A percentile compares a stretch with the other conserved stretches of the same genome.
These are phyloP conservation scores for Cryptocephalus primarius DNA, from an alignment of 2,888 invertebrate species.

Conservation along the genomic window DNA sequence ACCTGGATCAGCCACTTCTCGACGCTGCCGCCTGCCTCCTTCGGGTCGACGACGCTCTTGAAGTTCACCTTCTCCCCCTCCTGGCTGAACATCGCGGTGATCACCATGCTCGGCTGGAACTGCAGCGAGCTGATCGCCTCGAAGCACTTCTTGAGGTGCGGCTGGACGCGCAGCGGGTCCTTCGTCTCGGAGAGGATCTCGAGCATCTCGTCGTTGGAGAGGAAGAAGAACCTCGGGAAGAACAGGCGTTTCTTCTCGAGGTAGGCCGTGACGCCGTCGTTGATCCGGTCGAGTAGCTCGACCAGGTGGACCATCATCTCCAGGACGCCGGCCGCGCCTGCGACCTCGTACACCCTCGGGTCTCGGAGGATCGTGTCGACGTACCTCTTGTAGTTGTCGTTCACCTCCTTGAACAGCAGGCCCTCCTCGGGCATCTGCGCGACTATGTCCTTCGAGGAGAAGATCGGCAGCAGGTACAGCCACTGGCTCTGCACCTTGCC, in stretches of 20 bases:
- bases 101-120: constrained; percentile 61
- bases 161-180: constrained; percentile 73
- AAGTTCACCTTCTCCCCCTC: constrained; percentile 59
- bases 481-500: constrained; percentile 77
- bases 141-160: constrained; percentile 79
- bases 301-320: constrained; percentile 61
- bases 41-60: constrained; percentile 20
- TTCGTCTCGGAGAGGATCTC: constrained; percentile 85
- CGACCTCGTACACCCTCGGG: constrained; percentile 53
- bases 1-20: constrained; percentile 81
- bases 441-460: constrained; percentile 77
- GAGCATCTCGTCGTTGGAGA: constrained; percentile 84
- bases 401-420: constrained; percentile 60
- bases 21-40: constrained; percentile 68
- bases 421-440: constrained; percentile 81
- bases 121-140: constrained; percentile 69
- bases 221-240: constrained; percentile 79
- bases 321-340: constrained; percentile 54
- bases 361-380: constrained; percentile 53
- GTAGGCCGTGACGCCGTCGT: constrained; percentile 72
- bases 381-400: constrained; percentile 53
- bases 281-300: constrained; percentile 64
- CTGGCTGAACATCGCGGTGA: constrained; percentile 66
- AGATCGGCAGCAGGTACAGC: constrained; percentile 78
- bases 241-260: constrained; percentile 74